These are phyloP conservation scores for Apotomis capreana DNA, from an alignment of 2,888 invertebrate genomes.

Conservation along the genomic window DNA sequence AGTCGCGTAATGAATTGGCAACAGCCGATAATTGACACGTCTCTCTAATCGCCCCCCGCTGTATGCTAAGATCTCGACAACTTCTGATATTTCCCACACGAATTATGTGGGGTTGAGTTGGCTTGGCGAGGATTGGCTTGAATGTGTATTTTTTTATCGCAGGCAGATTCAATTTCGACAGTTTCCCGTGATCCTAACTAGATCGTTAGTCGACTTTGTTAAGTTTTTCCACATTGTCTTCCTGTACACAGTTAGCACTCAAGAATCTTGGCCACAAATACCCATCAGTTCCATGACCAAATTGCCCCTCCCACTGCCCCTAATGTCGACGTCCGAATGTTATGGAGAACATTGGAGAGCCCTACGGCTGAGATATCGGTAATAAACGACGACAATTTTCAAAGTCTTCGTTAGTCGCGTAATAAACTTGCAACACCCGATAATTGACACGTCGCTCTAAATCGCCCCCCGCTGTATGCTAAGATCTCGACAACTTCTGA, in stretches of 20 bases:
- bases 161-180: too few species aligned
- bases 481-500: slow-evolving; percentile 69
- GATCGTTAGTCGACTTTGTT: too few species aligned
- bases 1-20: slow-evolving; percentile 60
- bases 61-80: slow-evolving; percentile 63
- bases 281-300: too few species aligned
- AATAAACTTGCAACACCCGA: slow-evolving; percentile 64
- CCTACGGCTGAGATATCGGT: too few species aligned
- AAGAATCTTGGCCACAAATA: too few species aligned
- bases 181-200: too few species aligned
- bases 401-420: slow-evolving; percentile 44
- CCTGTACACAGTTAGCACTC: too few species aligned
- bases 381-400: slow-evolving; percentile 42
- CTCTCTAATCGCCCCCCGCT: slow-evolving; percentile 57
- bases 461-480: slow-evolving; percentile 56
- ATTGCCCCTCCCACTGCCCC: too few species aligned
- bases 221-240: too few species aligned
- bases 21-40: slow-evolving; percentile 69
- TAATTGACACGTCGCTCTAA: slow-evolving; percentile 70
- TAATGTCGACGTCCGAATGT: too few species aligned
- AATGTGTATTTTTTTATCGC: too few species aligned
- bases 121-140: slow-evolving; percentile 50
- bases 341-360: too few species aligned
- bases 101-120: slow-evolving; percentile 56
- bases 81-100: slow-evolving; percentile 73